Evolutionary conservation across 2,888 invertebrate species (phyloP), one percentile per base, ranked within the genome.

Genomic region (Siphonodentalium dalli): DNA sequence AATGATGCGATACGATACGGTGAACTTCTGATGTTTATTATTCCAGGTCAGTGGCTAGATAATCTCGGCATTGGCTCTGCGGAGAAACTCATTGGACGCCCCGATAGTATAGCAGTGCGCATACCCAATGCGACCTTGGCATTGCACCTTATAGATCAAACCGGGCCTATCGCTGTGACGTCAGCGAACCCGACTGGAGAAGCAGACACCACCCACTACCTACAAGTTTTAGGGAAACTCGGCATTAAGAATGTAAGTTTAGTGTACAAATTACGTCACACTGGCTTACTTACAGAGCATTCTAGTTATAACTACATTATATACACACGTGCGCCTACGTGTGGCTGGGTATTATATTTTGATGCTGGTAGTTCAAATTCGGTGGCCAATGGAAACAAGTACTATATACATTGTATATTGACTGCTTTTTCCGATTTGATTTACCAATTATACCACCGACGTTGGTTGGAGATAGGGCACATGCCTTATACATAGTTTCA

Each of bases 141-240:
- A 2, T 65, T 66, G 35, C 62, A 66, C 33, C 55, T 71, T 7
- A 63, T 71, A n/a, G 68, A 69, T 52, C 64, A 66, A 43, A 66
- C 66, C 0, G 71, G 71, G n/a, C 71, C 71, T 5, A 60, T 71
- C 13, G 65, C 68, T n/a, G 60, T 64, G 8, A 64, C 65, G 7
- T 68, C 71, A 18, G 71, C 71, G 20, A 71, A 71, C 27, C 71
- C 71, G 2, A 71, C 71, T 1, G 71, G 71, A 13, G 71, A 71
- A 40, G 71, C 65, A 0, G 71, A 71, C 51, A 71, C 71, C 5
- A 68, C 66, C 6, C 71, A 69, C 34, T 68, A 71, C 41, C 58
- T 66, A 11, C 71, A 71, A 28, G 71, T 71, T 6, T 45, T 71
- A 27, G 71, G 68, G 2, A 71, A 68, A 39, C 66, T 71, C 15